Percentiles rank a stretch among this genome's conserved stretches.
Evolutionary conservation across 1,140 invertebrate species (phyloP).

Genomic region (Grapholita molesta): DNA sequence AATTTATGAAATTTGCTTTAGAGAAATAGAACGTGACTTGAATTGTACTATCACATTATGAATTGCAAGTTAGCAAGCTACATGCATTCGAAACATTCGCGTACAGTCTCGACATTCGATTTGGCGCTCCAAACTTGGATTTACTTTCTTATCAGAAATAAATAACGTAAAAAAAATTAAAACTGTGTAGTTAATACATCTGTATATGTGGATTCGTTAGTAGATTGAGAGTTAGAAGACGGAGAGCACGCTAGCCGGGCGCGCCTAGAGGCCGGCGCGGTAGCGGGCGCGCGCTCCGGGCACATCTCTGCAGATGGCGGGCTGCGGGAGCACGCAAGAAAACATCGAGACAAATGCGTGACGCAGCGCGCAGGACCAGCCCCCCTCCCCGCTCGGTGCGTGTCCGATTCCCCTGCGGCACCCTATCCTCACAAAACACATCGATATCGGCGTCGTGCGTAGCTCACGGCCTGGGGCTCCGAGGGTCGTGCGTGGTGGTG

Average conservation of each 20-base stretch:
- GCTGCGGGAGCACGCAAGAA: constrained; percentile 67
- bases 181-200: not conserved
- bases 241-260: constrained; percentile 3
- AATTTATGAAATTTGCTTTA: not conserved
- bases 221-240: not conserved
- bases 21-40: constrained; percentile 6
- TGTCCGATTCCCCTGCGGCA: constrained; percentile 42
- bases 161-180: not conserved
- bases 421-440: constrained; percentile 45
- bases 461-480: constrained; percentile 42
- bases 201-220: not conserved
- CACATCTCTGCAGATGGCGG: constrained; percentile 65
- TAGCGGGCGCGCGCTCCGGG: constrained; percentile 32
- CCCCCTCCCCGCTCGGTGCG: constrained; percentile 58
- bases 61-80: not conserved
- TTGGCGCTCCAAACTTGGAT: not conserved
- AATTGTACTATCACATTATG: not conserved
- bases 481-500: constrained; percentile 36
- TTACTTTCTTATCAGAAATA: no score
- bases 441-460: constrained; percentile 67
- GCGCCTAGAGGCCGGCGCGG: constrained; percentile 19
- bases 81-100: not conserved
- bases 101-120: not conserved
- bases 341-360: constrained; percentile 66
- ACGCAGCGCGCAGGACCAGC: constrained; percentile 71